Percentiles rank a stretch among this genome's conserved stretches.
phyloP scores from a whole-genome alignment of 23 tunicate genomes.

The Oikopleura dioica region DNA sequence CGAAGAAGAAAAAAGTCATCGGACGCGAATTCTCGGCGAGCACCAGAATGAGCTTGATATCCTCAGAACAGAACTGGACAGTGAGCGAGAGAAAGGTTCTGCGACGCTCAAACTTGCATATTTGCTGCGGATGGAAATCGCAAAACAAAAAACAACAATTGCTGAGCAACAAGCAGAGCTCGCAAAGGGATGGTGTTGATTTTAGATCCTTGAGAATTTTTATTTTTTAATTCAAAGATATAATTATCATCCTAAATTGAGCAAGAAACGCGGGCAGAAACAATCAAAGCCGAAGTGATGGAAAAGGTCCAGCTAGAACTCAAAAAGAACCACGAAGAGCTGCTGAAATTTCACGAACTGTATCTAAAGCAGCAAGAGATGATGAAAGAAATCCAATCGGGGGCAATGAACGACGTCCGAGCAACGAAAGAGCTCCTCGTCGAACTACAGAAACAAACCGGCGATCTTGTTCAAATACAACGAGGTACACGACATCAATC shows the following conservation, averaged over 20 bases:
- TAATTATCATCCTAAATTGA: not conserved
- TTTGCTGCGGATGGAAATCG: not conserved
- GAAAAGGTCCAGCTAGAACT: not conserved
- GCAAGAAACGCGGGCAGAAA: not conserved
- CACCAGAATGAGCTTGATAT: slow-evolving; percentile 10
- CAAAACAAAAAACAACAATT: not conserved
- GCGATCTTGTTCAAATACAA: not conserved
- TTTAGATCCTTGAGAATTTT: not conserved
- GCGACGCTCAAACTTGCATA: slow-evolving; percentile 1
- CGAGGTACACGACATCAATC: not conserved
- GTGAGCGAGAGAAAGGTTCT: not conserved
- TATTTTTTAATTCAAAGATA: not conserved
- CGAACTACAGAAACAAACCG: not conserved
- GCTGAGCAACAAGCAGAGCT: not conserved
- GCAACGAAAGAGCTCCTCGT: not conserved
- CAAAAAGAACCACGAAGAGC: not conserved
- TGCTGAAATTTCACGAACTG: not conserved
- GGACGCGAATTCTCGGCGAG: not conserved
- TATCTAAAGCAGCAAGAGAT: slow-evolving; percentile 6
- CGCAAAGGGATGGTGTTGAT: not conserved
- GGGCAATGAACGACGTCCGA: not conserved
- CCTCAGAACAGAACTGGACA: not conserved
- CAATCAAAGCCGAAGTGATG: not conserved
- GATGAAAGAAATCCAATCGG: not conserved
- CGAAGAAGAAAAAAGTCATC: not conserved